Evolutionary conservation across 2,797 vertebrate species (phyloP).

Genomic region (Lacerta viridis): DNA sequence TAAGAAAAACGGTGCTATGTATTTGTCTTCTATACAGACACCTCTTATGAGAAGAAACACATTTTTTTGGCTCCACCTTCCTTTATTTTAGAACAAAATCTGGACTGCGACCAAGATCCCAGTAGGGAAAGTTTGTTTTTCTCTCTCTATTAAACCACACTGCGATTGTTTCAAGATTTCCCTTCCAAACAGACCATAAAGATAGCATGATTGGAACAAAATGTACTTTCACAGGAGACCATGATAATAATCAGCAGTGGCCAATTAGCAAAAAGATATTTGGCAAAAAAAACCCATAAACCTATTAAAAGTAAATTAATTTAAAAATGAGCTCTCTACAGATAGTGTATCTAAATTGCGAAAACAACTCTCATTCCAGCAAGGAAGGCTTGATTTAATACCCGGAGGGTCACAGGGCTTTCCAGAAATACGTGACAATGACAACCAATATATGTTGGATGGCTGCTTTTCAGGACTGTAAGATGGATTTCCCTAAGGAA

Average conservation of each 20-base stretch:
- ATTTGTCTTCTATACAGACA: background rate
- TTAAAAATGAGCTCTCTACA: slow-evolving; percentile 18
- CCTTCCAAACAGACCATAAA: slow-evolving; percentile 37
- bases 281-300: slow-evolving; percentile 25
- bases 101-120: slow-evolving; percentile 34
- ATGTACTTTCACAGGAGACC: slow-evolving; percentile 38
- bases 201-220: slow-evolving; percentile 37
- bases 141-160: slow-evolving; percentile 6
- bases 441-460: background rate
- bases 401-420: background rate
- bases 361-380: slow-evolving; percentile 3
- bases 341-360: slow-evolving; percentile 5
- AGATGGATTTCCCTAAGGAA: background rate
- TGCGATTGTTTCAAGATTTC: slow-evolving; percentile 41
- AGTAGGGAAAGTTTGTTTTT: slow-evolving; percentile 18
- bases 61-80: slow-evolving; percentile 20
- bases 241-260: slow-evolving; percentile 39
- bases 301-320: slow-evolving; percentile 28
- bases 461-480: background rate
- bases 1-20: slow-evolving; percentile 20
- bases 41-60: slow-evolving; percentile 37
- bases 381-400: slow-evolving; percentile 27
- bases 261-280: slow-evolving; percentile 29
- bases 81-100: slow-evolving; percentile 27
- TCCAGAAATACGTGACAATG: background rate